Evolutionary conservation across 37 sponge, comb jelly and placozoan species (phyloP).

Genomic region (Sycon ciliatum): DNA sequence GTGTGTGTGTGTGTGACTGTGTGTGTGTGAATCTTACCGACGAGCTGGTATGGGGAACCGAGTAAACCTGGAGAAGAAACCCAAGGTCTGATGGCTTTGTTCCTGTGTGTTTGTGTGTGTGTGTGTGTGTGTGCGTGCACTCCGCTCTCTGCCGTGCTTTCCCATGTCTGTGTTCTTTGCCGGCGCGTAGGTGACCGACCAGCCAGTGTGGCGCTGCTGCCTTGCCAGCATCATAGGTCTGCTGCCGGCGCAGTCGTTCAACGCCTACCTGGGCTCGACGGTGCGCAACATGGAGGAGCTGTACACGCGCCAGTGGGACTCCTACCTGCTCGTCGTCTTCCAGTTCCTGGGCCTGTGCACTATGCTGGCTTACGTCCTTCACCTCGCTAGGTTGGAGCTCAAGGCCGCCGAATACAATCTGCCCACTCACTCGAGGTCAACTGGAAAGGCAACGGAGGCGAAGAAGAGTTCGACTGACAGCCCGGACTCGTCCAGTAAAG

Average conservation of each 20-base stretch:
- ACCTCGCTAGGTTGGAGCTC: slow-evolving; percentile 52
- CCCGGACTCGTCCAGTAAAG: too few species aligned
- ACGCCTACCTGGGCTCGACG: slow-evolving; percentile 91
- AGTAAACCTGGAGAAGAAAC: too few species aligned
- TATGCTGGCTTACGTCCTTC: slow-evolving; percentile 54
- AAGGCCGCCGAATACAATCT: too few species aligned
- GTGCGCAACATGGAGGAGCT: slow-evolving; percentile 82
- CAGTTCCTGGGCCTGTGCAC: slow-evolving; percentile 47
- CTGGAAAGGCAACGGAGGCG: too few species aligned
- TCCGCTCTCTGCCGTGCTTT: not conserved
- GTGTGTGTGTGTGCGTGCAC: too few species aligned
- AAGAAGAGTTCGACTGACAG: too few species aligned
- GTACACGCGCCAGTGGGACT: slow-evolving; percentile 43
- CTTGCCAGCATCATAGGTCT: slow-evolving; percentile 62
- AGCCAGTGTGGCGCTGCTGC: slow-evolving; percentile 30
- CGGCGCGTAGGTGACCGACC: slow-evolving; percentile 67
- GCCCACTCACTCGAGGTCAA: too few species aligned
- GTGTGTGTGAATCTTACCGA: too few species aligned
- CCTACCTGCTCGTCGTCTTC: slow-evolving; percentile 58
- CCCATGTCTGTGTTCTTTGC: not conserved
- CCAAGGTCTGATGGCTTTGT: too few species aligned
- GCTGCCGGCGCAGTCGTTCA: slow-evolving; percentile 69
- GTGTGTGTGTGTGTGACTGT: too few species aligned
- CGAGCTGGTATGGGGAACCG: too few species aligned
- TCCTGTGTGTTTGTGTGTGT: too few species aligned